These are phyloP conservation scores for Clitarchus hookeri DNA, from an alignment of 2,888 invertebrate species.

Conservation along the genomic window DNA sequence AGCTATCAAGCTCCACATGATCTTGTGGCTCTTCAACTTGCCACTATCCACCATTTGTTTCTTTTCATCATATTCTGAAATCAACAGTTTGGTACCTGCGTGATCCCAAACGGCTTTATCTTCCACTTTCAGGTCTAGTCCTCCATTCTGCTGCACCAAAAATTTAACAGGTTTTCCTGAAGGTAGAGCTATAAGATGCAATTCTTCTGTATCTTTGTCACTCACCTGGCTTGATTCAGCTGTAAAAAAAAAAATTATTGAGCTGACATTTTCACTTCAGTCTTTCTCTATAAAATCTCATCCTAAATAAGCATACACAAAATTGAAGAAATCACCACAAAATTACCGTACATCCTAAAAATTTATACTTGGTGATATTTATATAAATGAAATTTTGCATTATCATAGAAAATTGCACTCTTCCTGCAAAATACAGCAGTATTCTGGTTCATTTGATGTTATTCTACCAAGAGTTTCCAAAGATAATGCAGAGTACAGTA, in stretches of 20 bases:
- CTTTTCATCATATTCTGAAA: conserved; percentile 3
- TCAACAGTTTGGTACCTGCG: background rate
- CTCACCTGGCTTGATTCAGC: background rate
- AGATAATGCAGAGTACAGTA: too few relatives aligned
- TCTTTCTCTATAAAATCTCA: too few relatives aligned
- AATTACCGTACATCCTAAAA: too few relatives aligned
- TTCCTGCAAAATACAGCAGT: too few relatives aligned
- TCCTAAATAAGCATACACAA: too few relatives aligned
- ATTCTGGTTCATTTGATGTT: too few relatives aligned
- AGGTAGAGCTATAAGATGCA: background rate
- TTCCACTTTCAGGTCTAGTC: background rate
- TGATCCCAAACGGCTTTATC: background rate
- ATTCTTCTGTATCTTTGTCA: background rate
- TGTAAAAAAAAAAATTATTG: background rate
- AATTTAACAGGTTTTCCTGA: background rate
- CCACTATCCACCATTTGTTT: background rate
- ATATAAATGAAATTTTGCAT: too few relatives aligned
- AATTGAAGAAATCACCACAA: too few relatives aligned
- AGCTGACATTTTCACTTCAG: too few relatives aligned
- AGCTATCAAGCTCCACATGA: background rate
- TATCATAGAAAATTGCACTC: too few relatives aligned
- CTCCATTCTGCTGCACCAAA: background rate
- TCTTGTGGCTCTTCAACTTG: conserved; percentile 7
- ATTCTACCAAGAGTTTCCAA: too few relatives aligned
- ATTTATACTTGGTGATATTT: too few relatives aligned